Evolutionary conservation across 2,888 invertebrate species (phyloP), one percentile per base, ranked within the genome.

Genomic region (Torymus texanus): DNA sequence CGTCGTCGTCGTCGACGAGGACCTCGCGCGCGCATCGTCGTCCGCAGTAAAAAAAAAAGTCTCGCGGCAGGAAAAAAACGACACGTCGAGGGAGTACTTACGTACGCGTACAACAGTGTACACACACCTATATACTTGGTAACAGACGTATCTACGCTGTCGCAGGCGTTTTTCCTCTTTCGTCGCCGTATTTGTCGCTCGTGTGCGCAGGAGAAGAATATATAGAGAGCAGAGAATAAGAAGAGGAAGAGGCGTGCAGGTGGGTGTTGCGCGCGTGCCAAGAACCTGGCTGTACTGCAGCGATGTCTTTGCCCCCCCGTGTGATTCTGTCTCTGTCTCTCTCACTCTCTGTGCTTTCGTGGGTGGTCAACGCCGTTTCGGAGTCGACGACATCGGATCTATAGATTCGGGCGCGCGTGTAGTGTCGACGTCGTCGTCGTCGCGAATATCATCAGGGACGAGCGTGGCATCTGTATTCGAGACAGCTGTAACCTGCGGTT

Each of bases 261-360:
- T 81, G 78, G 81, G 77, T 80, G 80, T 77, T 65, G 74, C 29
- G 75, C 77, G 73, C 73, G 75, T 72, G 81, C 75, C 72, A 67
- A 75, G 75, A 77, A 13, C n/a, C 14, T n/a, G 58, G 63, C 59
- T 41, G 41, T 41, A 1, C 41, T 41, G 41, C 41, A 41, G 41
- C 41, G 8, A 8, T 41, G 41, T 41, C 41, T 41, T 41, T 41
- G 41, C 41, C 41, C 41, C 4, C 58, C 50, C n/a, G 14, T 70
- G 18, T 11, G 21, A 16, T 10, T 78, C 41, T 50, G 41, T 18
- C 53, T 11, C 58, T 50, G n/a, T 8, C 21, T 18, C 18, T 73
- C 65, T 51, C 29, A 24, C 21, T 12, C 0, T 12, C 24, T n/a
- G 10, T 41, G n/a, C n/a, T 14, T 11, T 24, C 41, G 41, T 41